These are phyloP conservation scores for Thinocorus orbignyianus DNA, from an alignment of 2,113 vertebrate species.

Conservation along the genomic window DNA sequence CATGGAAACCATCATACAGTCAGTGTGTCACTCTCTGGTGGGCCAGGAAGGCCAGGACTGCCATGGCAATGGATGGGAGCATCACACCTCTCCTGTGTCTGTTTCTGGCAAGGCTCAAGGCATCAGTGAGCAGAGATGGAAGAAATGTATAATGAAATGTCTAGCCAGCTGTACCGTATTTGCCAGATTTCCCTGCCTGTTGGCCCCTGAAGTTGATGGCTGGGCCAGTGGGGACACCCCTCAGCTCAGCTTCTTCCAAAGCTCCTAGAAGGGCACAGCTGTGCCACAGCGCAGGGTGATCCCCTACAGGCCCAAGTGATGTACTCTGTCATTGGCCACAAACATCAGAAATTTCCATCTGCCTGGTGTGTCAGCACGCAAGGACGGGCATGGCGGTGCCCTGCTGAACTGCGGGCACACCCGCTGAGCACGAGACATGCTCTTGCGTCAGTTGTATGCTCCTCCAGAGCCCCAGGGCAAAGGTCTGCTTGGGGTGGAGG, in stretches of 20 bases:
- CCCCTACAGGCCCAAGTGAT: not conserved
- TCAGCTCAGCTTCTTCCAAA: not conserved
- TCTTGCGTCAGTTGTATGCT: not conserved
- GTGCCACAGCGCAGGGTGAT: not conserved
- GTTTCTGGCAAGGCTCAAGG: not conserved
- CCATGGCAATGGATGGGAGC: not conserved
- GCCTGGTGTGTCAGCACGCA: fast-evolving
- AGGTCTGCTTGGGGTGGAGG: not conserved
- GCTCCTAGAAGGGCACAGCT: not conserved
- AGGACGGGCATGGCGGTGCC: not conserved
- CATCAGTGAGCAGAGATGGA: not conserved
- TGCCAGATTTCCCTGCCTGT: not conserved
- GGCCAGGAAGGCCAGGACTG: not conserved
- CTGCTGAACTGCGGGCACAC: not conserved
- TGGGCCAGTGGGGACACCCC: not conserved
- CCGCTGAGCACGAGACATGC: not conserved
- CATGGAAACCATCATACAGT: not conserved
- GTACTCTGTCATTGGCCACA: fast-evolving
- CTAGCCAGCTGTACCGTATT: not conserved
- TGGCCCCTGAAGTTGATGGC: not conserved
- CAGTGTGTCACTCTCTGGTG: not conserved
- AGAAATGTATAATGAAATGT: not conserved
- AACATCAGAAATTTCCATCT: not conserved
- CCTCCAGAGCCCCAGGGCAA: not conserved
- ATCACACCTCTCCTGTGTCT: not conserved